Percentiles rank a stretch among this genome's conserved stretches.
These are phyloP conservation scores for Eupithecia dodoneata DNA, from an alignment of 2,888 invertebrate species.

Conservation along the genomic window DNA sequence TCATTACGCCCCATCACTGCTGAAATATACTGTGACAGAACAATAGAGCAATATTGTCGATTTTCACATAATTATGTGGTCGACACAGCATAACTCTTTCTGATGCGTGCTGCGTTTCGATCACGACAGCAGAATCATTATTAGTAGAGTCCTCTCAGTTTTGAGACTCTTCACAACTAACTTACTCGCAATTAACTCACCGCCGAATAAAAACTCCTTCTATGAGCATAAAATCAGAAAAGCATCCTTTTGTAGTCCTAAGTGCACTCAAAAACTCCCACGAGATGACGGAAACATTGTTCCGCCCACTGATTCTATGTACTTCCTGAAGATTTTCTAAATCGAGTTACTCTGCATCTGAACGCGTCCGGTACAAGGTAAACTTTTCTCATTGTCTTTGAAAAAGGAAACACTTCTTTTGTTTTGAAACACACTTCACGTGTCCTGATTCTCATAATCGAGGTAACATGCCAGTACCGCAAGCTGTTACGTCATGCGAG, in stretches of 20 bases:
- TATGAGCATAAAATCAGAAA: neutral
- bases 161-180: neutral
- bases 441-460: constrained; percentile 37
- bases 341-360: neutral
- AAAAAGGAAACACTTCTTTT: constrained; percentile 4
- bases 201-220: neutral
- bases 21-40: neutral
- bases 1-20: neutral
- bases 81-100: neutral
- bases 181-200: neutral
- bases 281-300: constrained; percentile 10
- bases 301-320: constrained; percentile 20
- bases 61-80: neutral
- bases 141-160: neutral
- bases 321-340: constrained; percentile 5
- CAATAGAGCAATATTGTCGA: neutral
- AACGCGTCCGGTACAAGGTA: neutral
- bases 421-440: constrained; percentile 23
- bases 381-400: constrained; percentile 20
- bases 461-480: constrained; percentile 25
- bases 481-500: neutral
- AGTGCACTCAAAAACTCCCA: constrained; percentile 1
- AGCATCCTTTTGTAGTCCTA: constrained; percentile 1
- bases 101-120: neutral
- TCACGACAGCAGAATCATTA: neutral